phyloP scores from a whole-genome alignment of 2,113 vertebrate genomes.

The Mesembrinibis cayennensis region DNA sequence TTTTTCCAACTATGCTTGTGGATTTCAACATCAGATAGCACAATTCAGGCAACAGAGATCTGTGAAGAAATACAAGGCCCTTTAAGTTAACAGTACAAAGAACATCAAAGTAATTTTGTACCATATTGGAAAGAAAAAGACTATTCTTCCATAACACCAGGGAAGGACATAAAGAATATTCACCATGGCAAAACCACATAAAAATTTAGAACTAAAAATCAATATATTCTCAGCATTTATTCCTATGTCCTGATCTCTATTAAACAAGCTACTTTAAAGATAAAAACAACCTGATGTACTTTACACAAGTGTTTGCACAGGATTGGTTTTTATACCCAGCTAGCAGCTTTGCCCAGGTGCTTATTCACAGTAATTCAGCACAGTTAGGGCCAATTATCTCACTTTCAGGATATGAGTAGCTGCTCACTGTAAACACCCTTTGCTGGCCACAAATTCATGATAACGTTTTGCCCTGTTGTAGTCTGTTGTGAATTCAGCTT shows the following conservation, averaged over 20 bases:
- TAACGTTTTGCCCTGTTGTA: neutral
- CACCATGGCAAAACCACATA: neutral
- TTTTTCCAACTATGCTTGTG: neutral
- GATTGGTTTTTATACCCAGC: neutral
- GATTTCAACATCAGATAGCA: neutral
- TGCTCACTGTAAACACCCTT: neutral
- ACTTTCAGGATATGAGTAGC: neutral
- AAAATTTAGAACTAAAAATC: neutral
- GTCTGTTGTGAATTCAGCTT: neutral
- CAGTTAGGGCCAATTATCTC: neutral
- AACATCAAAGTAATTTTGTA: neutral
- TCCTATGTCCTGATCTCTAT: neutral
- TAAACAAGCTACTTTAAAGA: neutral
- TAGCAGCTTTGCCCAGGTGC: neutral
- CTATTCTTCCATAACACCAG: neutral
- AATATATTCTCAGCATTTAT: neutral
- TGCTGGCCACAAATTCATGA: neutral
- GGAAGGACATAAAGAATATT: neutral
- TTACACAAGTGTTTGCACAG: neutral
- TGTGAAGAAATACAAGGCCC: neutral
- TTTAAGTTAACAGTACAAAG: neutral
- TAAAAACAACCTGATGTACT: neutral
- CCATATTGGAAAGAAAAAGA: neutral
- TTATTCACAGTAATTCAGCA: neutral
- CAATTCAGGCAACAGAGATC: neutral